Evolutionary conservation across 2,888 invertebrate species (phyloP).

Genomic region (Calephelis perditalis): DNA sequence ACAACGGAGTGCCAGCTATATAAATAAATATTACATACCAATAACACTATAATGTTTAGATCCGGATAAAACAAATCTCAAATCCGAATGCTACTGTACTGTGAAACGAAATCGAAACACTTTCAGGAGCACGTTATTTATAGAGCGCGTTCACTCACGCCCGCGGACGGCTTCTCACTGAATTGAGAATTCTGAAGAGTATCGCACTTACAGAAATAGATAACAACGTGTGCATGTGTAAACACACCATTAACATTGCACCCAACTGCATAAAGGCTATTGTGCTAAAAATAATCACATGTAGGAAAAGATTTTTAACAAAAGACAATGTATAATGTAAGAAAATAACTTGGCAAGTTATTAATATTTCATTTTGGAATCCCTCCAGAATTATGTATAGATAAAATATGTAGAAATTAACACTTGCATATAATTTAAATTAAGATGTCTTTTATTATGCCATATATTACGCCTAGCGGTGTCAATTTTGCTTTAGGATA

Average conservation of each 20-base stretch:
- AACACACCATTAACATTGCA: slow-evolving; percentile 7
- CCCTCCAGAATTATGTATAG: background rate
- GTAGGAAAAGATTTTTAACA: background rate
- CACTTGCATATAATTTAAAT: too few species aligned
- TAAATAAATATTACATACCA: background rate
- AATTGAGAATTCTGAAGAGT: slow-evolving; percentile 19
- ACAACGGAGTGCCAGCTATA: too few species aligned
- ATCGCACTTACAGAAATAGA: slow-evolving; percentile 46
- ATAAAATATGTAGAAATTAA: background rate
- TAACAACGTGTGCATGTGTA: slow-evolving; percentile 36
- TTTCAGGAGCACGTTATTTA: slow-evolving; percentile 21
- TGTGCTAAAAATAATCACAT: slow-evolving; percentile 13
- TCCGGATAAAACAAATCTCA: background rate
- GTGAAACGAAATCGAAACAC: background rate
- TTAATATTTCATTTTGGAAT: slow-evolving; percentile 1
- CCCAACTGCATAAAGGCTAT: slow-evolving; percentile 18
- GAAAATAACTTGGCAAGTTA: slow-evolving; percentile 6
- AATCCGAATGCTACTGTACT: background rate
- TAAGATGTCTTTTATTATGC: too few species aligned
- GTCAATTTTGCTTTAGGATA: too few species aligned
- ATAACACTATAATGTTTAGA: background rate
- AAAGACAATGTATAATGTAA: slow-evolving; percentile 1
- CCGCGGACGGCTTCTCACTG: slow-evolving; percentile 41
- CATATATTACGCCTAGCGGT: too few species aligned
- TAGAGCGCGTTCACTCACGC: slow-evolving; percentile 42